These are phyloP conservation scores for Disparrhopalites patrizii DNA, from an alignment of 2,888 invertebrate species.

Conservation along the genomic window DNA sequence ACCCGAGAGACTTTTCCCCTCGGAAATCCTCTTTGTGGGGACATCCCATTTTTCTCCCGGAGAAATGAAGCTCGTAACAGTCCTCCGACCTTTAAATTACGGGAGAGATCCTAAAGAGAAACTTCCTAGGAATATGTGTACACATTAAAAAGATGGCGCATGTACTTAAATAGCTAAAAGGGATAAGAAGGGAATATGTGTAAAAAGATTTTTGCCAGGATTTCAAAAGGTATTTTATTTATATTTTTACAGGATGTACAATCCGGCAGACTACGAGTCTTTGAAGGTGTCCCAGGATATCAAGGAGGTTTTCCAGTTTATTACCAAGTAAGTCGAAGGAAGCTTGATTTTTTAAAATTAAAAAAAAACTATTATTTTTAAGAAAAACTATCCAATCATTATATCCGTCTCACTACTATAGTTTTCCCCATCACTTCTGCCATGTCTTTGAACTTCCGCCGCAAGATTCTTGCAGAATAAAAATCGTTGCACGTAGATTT, in stretches of 20 bases:
- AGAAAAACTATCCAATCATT: no score
- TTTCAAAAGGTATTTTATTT: background rate
- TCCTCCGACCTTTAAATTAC: no score
- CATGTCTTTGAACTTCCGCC: no score
- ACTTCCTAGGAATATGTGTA: no score
- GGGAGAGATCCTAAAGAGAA: no score
- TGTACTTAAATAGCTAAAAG: background rate
- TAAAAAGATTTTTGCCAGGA: background rate
- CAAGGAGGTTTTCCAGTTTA: constrained; percentile 88
- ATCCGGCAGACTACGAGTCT: constrained; percentile 77
- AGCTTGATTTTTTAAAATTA: no score
- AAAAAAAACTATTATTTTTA: background rate
- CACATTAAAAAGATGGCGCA: background rate
- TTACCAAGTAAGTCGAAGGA: constrained; percentile 75
- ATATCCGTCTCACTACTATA: no score
- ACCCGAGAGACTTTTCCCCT: no score
- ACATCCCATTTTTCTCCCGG: background rate
- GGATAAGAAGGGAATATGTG: background rate
- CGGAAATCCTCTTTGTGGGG: background rate
- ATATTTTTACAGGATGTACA: constrained; percentile 60
- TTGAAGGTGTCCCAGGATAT: constrained; percentile 77
- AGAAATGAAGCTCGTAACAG: background rate
- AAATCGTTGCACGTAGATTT: no score
- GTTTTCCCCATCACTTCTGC: no score
- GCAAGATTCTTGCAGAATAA: no score